These are phyloP conservation scores for Protaetia brevitarsis DNA, from an alignment of 1,140 invertebrate species.

Conservation along the genomic window DNA sequence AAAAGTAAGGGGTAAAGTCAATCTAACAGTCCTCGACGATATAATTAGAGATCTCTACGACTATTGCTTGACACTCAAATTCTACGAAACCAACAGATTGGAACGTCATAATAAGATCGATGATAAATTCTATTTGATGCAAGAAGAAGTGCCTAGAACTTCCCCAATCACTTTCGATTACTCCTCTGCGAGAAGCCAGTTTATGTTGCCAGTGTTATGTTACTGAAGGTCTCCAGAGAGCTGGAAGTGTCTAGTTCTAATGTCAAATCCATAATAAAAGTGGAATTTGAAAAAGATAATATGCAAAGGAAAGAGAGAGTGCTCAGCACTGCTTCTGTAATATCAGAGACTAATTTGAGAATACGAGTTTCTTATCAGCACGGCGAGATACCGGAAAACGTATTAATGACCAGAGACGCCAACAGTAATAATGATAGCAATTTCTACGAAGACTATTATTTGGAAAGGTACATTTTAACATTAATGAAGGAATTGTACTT, in stretches of 20 bases:
- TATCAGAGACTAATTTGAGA: neutral
- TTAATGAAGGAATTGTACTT: neutral
- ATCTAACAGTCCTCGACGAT: neutral
- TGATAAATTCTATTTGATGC: neutral
- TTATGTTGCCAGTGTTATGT: neutral
- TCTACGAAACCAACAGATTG: neutral
- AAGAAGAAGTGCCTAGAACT: neutral
- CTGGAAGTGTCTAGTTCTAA: neutral
- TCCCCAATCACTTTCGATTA: neutral
- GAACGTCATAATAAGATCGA: neutral
- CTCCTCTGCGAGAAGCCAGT: neutral
- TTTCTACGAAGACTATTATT: neutral
- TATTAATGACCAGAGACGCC: neutral
- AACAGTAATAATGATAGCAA: neutral
- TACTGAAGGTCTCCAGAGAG: neutral
- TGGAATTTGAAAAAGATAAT: neutral
- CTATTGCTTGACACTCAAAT: conserved; percentile 8
- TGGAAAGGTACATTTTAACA: neutral
- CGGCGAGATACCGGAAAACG: neutral
- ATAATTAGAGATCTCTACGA: neutral
- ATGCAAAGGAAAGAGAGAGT: neutral
- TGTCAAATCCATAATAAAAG: no score
- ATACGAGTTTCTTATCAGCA: neutral
- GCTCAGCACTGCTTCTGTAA: neutral
- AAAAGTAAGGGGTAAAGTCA: neutral